Conservation (phyloP, 2,113 vertebrate species). For the Australoheros scitulus region DNA sequence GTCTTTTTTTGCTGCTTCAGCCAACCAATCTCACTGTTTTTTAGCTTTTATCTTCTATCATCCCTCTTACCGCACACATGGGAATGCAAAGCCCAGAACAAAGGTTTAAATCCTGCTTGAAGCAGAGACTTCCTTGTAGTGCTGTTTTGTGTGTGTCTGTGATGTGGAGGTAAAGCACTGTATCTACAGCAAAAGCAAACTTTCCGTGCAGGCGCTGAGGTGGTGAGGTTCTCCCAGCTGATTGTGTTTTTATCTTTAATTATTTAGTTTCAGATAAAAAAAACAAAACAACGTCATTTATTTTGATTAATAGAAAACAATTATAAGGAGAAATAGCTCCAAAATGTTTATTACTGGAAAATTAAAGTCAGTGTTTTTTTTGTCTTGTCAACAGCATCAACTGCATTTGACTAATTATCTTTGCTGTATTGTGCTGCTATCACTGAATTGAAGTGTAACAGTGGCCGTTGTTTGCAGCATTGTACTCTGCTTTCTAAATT, state of each 20-base stretch:
- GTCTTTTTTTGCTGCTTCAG: conserved; percentile 2
- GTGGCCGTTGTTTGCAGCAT: not conserved
- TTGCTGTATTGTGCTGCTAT: not conserved
- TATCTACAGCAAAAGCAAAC: not conserved
- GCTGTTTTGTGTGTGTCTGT: not conserved
- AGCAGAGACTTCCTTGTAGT: not conserved
- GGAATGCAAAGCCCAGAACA: not conserved
- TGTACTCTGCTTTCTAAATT: not conserved
- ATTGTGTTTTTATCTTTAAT: not conserved
- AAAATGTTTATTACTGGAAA: not conserved
- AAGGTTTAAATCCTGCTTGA: not conserved
- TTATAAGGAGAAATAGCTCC: not conserved
- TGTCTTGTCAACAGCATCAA: not conserved
- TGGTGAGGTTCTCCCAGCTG: not conserved
- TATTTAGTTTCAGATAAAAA: not conserved
- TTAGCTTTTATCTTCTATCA: not conserved
- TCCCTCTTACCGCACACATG: not conserved
- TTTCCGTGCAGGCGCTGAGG: not conserved
- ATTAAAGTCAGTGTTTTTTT: not conserved
- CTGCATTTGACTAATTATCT: not conserved
- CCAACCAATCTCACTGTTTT: not conserved
- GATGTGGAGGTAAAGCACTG: not conserved
- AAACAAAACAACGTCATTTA: not conserved
- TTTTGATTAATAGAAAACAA: not conserved
- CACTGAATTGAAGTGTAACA: not conserved